Evolutionary conservation across 2,888 invertebrate species (phyloP), one percentile per base, ranked within the genome.

Genomic region (Caradrina kadenii): DNA sequence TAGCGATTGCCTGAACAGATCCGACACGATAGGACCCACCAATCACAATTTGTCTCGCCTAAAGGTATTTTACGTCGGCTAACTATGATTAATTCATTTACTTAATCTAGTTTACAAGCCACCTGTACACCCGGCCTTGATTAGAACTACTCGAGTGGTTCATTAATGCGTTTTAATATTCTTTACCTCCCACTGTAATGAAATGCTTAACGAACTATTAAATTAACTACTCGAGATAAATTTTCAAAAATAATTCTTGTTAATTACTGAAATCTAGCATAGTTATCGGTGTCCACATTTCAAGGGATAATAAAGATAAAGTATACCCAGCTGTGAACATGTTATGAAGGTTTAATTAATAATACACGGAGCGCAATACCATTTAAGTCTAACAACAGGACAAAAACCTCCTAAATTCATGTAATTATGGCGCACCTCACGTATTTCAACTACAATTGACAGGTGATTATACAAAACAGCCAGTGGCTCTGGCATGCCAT

Each of bases 401-500:
- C 70, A 76, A 82, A 80, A 82, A 75, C 81, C 72, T 63, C 63
- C 68, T 84, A 76, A 78, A 76, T 85, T 75, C 71, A 73, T 68
- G 76, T 80, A 73, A 76, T 78, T 73, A 86, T 61, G 48, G 61
- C 64, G 59, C 67, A 78, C 75, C 83, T 80, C 78, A 69, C 77
- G 72, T 86, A 82, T 83, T 82, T 85, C 71, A 39, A 78, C 71
- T 81, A 88, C 86, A 89, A 89, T 90, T 89, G 92, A 90, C 92
- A 92, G 92, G 91, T 92, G 91, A 92, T 91, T 91, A 93, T 91
- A 90, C 82, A 92, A 91, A 92, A 86, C 87, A 89, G 87, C 85
- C 84, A 83, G 70, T 89, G 86, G 87, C 83, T 73, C 85, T 77
- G 60, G 87, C 88, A 88, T 89, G 85, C 87, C 88, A 91, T 91